Conservation (phyloP, 2,888 invertebrate genomes). For the Aspidiotus rigidus region DNA sequence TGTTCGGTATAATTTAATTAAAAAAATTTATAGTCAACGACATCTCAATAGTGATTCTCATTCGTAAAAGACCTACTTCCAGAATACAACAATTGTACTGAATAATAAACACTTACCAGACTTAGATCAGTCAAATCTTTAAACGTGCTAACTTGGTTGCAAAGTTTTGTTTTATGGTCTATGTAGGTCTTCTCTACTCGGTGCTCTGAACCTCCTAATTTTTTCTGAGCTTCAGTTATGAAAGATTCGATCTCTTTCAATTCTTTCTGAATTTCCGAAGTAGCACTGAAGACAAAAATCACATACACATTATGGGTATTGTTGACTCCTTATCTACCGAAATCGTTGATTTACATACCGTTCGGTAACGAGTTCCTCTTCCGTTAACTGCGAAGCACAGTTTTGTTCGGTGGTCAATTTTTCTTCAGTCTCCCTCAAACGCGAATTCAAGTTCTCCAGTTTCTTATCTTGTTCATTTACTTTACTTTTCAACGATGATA, state of each 20-base stretch:
- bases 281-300: background rate
- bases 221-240: constrained; percentile 12
- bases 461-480: constrained; percentile 6
- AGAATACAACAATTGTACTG: no score
- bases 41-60: no score
- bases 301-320: background rate
- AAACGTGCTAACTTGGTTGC: background rate
- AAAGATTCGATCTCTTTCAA: background rate
- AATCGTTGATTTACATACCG: background rate
- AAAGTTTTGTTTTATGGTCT: background rate
- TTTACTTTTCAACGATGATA: background rate
- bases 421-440: background rate
- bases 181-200: constrained; percentile 5
- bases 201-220: background rate
- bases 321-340: background rate
- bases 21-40: no score
- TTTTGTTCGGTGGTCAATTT: background rate
- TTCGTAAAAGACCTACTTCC: no score
- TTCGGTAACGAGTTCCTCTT: background rate
- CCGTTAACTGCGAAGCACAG: background rate
- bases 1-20: no score
- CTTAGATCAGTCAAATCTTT: constrained; percentile 2
- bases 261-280: constrained; percentile 4
- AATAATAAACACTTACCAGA: constrained; percentile 3
- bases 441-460: background rate